phyloP scores from a whole-genome alignment of 64 coral and sea anemone species.

The Acropora tenuis region DNA sequence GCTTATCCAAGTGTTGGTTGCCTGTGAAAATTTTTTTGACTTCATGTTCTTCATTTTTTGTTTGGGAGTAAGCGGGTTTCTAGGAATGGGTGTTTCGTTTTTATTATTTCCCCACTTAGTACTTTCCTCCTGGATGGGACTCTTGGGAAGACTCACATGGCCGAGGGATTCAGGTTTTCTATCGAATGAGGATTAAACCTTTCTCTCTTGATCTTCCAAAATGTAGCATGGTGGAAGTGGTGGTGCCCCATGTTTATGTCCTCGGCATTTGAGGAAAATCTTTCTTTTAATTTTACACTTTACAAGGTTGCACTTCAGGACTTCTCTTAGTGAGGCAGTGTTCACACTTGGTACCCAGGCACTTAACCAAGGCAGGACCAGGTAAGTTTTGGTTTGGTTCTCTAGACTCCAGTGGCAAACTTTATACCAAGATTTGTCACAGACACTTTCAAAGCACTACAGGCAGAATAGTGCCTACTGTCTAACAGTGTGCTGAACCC shows the following conservation, averaged over 20 bases:
- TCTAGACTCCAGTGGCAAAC: too few species aligned
- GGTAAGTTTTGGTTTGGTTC: too few species aligned
- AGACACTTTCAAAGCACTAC: too few species aligned
- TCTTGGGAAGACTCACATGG: neutral
- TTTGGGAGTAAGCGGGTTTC: conserved; percentile 3
- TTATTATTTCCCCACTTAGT: conserved; percentile 14
- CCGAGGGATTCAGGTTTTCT: conserved; percentile 10
- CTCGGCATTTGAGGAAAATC: neutral
- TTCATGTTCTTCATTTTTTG: conserved; percentile 33
- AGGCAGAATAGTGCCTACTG: too few species aligned
- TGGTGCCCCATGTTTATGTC: neutral
- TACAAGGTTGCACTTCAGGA: neutral
- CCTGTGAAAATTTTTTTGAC: conserved; percentile 29
- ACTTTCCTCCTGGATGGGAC: conserved; percentile 16
- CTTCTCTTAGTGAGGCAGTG: neutral
- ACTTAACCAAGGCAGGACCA: too few species aligned
- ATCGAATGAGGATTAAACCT: neutral
- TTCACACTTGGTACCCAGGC: too few species aligned
- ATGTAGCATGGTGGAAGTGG: neutral
- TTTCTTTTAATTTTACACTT: conserved; percentile 14
- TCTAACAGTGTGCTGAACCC: too few species aligned
- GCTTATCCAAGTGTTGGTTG: neutral
- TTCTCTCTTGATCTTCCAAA: neutral
- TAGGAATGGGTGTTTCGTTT: conserved; percentile 8
- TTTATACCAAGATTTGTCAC: too few species aligned